Evolutionary conservation across 2,888 invertebrate genomes (phyloP).

Genomic region (Eupsilia transversa): DNA sequence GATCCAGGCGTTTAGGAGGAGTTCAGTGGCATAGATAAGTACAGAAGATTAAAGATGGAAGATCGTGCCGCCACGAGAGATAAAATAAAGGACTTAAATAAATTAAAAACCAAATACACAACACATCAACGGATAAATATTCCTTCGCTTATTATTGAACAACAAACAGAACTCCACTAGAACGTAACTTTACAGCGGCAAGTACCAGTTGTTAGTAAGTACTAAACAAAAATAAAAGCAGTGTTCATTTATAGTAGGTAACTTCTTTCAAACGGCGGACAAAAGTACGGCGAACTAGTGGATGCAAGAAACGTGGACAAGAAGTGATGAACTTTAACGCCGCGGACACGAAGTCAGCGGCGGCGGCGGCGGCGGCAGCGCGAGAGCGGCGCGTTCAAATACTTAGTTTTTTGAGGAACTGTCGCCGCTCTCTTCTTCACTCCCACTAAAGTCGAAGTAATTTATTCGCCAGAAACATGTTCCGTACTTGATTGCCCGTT

Average conservation of each 20-base stretch:
- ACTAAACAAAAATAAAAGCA: constrained; percentile 68
- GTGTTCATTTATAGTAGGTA: constrained; percentile 69
- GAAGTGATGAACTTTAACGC: constrained; percentile 20
- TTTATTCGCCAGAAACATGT: neutral
- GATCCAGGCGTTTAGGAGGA: no score
- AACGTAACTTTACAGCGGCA: constrained; percentile 55
- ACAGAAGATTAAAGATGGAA: no score
- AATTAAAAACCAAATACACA: constrained; percentile 28
- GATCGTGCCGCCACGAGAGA: neutral
- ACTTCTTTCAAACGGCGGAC: constrained; percentile 68
- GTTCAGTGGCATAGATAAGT: no score
- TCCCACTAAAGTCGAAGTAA: no score
- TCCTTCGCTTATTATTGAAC: constrained; percentile 59
- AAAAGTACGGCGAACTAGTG: constrained; percentile 58
- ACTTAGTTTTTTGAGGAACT: no score
- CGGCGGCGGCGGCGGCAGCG: no score
- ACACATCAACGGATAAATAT: constrained; percentile 57
- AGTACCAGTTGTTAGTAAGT: constrained; percentile 66
- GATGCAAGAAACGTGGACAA: constrained; percentile 51
- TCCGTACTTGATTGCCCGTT: neutral
- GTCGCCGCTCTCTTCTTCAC: no score
- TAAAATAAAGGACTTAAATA: neutral
- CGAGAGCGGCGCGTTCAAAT: no score
- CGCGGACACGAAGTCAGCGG: no score
- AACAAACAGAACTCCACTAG: constrained; percentile 48